Evolutionary conservation across 2,888 invertebrate species (phyloP).

Genomic region (Cerastoderma edule): DNA sequence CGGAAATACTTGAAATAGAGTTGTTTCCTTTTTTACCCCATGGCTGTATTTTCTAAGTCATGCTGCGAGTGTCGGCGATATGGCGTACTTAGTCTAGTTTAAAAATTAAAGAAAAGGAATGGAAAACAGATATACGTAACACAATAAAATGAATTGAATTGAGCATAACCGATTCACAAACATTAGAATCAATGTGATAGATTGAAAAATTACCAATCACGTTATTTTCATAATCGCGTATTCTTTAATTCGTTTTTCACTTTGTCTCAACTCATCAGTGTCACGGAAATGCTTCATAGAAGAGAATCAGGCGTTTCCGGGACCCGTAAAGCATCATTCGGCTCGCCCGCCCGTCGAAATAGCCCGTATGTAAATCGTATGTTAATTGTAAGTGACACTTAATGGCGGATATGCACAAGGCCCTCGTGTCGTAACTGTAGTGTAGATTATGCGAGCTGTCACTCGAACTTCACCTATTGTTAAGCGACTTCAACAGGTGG

Average conservation of each 20-base stretch:
- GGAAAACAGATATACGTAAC: too few relatives aligned
- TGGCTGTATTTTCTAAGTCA: too few relatives aligned
- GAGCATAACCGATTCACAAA: too few relatives aligned
- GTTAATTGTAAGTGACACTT: neutral
- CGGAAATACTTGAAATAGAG: too few relatives aligned
- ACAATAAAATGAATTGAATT: too few relatives aligned
- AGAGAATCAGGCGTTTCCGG: neutral
- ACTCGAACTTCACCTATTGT: neutral
- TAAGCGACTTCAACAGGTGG: neutral
- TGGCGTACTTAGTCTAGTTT: too few relatives aligned
- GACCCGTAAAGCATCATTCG: too few relatives aligned
- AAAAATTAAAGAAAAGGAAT: too few relatives aligned
- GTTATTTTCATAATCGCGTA: neutral
- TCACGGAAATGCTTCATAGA: neutral
- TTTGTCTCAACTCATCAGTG: neutral
- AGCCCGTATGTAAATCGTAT: neutral
- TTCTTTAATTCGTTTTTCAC: neutral
- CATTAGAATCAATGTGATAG: too few relatives aligned
- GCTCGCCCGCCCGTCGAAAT: neutral
- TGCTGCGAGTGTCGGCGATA: too few relatives aligned
- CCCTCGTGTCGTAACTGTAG: neutral
- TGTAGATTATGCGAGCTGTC: neutral
- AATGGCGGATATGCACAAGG: constrained; percentile 17
- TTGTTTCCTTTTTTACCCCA: too few relatives aligned
- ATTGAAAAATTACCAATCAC: neutral